These are phyloP conservation scores for Blastobasis adustella DNA, from an alignment of 2,888 invertebrate species.

Conservation along the genomic window DNA sequence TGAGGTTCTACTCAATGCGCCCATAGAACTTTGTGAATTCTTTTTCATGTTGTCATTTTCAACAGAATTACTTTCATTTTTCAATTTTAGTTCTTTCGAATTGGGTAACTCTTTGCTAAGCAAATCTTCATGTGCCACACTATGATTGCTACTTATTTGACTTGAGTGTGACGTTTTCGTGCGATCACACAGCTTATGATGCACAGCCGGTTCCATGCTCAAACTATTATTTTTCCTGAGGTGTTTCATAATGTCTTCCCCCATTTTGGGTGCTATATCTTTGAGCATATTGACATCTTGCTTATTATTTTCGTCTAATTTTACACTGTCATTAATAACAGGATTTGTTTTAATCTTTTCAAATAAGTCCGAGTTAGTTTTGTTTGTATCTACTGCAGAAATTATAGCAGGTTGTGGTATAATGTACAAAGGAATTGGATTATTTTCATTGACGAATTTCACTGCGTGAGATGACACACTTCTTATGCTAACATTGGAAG, in stretches of 20 bases:
- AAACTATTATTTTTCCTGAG: constrained; percentile 36
- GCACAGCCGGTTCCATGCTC: constrained; percentile 66
- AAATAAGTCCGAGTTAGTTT: constrained; percentile 17
- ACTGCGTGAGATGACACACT: constrained; percentile 52
- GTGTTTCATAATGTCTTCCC: constrained; percentile 36
- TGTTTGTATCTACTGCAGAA: constrained; percentile 17
- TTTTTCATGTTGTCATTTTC: constrained; percentile 45
- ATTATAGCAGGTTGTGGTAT: constrained; percentile 33
- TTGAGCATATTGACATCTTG: constrained; percentile 28
- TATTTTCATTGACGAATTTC: constrained; percentile 50
- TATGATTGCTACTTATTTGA: constrained; percentile 57
- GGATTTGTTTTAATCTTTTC: constrained; percentile 28
- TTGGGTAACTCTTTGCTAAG: constrained; percentile 39
- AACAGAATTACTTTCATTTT: constrained; percentile 30
- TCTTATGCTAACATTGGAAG: constrained; percentile 56
- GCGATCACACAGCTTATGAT: constrained; percentile 77
- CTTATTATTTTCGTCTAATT: constrained; percentile 29
- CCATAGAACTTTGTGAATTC: constrained; percentile 64
- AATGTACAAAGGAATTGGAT: constrained; percentile 43
- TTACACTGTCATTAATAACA: constrained; percentile 27
- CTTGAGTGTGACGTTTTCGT: constrained; percentile 61
- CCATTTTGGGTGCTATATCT: constrained; percentile 27
- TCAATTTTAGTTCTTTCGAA: constrained; percentile 39
- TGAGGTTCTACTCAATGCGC: constrained; percentile 61
- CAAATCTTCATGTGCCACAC: constrained; percentile 47